Evolutionary conservation across 2,113 vertebrate species (phyloP).

Genomic region (Podarcis cretensis): DNA sequence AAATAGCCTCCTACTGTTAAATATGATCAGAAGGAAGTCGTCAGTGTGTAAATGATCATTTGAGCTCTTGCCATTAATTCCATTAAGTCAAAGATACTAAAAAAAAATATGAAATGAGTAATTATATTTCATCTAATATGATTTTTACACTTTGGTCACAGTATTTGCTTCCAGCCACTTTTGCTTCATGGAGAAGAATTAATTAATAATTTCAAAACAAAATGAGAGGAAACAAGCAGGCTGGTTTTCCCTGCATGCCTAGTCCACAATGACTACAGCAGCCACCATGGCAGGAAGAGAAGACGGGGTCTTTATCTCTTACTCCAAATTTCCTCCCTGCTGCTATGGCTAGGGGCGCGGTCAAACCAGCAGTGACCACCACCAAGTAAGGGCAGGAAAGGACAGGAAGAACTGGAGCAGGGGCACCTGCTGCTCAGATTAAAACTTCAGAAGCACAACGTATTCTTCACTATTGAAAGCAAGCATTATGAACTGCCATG

Average conservation of each 20-base stretch:
- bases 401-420: no score
- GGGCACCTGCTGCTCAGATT: no score
- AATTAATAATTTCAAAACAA: not conserved
- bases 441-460: no score
- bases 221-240: not conserved
- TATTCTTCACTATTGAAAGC: no score
- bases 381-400: no score
- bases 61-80: constrained; percentile 12
- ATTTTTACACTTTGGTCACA: not conserved
- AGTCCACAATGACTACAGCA: not conserved
- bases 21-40: not conserved
- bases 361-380: no score
- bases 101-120: not conserved
- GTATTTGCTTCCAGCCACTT: not conserved
- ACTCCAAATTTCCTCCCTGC: no score
- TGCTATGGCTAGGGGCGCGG: no score
- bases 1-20: constrained; percentile 39
- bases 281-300: not conserved
- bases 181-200: not conserved
- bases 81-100: not conserved
- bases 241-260: not conserved
- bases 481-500: no score
- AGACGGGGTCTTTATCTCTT: no score
- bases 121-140: not conserved
- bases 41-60: not conserved